Conservation (phyloP, 2,113 vertebrate species). For the Jaculus jaculus region DNA sequence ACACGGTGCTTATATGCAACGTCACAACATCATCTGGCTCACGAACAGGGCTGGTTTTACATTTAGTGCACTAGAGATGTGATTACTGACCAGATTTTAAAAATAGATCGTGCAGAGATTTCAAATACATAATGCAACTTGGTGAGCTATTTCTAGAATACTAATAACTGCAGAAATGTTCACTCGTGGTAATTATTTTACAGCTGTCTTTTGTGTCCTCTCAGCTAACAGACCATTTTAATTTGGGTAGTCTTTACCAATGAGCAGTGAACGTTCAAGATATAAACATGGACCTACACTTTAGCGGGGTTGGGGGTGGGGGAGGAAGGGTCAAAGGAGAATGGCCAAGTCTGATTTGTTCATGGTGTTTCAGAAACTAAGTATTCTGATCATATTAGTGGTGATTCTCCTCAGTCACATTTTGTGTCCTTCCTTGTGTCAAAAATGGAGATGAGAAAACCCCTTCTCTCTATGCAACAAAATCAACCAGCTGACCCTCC, state of each 20-base stretch:
- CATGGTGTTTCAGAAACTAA: neutral
- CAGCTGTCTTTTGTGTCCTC: conserved; percentile 22
- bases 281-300: neutral
- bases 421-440: neutral
- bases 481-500: neutral
- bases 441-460: neutral
- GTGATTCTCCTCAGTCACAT: neutral
- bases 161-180: conserved; percentile 49
- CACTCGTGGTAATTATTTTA: conserved; percentile 45
- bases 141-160: conserved; percentile 57
- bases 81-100: conserved; percentile 64
- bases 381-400: neutral
- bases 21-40: conserved; percentile 7
- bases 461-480: neutral
- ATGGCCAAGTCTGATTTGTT: neutral
- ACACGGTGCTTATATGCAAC: neutral
- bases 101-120: conserved; percentile 64
- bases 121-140: conserved; percentile 62
- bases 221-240: neutral
- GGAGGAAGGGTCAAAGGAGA: neutral
- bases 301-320: neutral
- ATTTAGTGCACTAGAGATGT: conserved; percentile 53
- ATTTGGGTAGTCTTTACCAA: conserved; percentile 38
- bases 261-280: neutral
- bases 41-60: conserved; percentile 10